Evolutionary conservation across 1,140 invertebrate genomes (phyloP), one percentile per base, ranked within the genome.

Genomic region (Macrosteles quadrilineatus): DNA sequence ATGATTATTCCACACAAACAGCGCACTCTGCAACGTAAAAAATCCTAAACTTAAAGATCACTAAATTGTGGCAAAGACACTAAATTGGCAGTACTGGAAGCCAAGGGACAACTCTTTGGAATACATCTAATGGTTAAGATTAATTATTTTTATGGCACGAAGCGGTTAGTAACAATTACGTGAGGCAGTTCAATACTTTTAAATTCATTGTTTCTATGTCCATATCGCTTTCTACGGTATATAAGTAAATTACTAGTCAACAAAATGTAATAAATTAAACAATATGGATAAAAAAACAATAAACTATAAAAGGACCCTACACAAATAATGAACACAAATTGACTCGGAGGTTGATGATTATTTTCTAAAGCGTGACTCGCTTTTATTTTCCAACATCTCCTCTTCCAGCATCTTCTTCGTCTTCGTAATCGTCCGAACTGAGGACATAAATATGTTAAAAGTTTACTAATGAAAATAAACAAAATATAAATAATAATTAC

Each of bases 241-340:
- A 6, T 11, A 14, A 25, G 23, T 21, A 25, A 53, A 27, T 30
- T 9, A 59, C 55, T 59, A 59, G 23, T 25, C 21, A n/a, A 59
- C 23, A 59, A 59, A 19, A 59, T 6, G 9, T 59, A 59, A 59
- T 59, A 59, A 59, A 59, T 59, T 59, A 59, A 30, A 23, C 55
- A 59, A 59, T 59, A 59, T 59, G 55, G 23, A 30, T 27, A 14
- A 29, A 30, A 59, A 59, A 59, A 59, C 55, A 59, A 59, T 59
- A 59, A 59, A 59, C n/a, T 27, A 6, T 27, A 59, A 59, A 25
- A 59, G 21, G 2, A 36, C 25, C 55, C 21, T 59, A 59, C 25
- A 59, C 55, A 59, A 59, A n/a, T 59, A 59, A 30, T 59, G 55
- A 59, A 59, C 55, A 59, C 55, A 59, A 59, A 59, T 14, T 27